Evolutionary conservation across 64 coral and sea anemone species (phyloP).

Genomic region (Hydrozoanthus tunicans): DNA sequence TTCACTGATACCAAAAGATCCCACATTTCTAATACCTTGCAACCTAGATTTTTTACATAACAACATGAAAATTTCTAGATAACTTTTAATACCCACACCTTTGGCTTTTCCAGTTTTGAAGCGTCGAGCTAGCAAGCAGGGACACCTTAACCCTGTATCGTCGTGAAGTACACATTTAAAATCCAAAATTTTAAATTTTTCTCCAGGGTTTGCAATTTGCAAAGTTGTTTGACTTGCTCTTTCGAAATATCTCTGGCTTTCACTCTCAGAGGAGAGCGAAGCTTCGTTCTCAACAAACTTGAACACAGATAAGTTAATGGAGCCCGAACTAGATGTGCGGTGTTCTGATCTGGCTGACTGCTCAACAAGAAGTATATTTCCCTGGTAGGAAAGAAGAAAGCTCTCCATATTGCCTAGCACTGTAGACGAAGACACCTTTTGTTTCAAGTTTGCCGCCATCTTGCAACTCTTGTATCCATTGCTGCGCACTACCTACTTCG

Average conservation of each 20-base stretch:
- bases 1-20: slow-evolving; percentile 2
- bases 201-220: not conserved
- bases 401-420: slow-evolving; percentile 8
- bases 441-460: not conserved
- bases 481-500: not conserved
- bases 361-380: slow-evolving; percentile 3
- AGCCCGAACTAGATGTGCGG: not conserved
- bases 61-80: slow-evolving; percentile 21
- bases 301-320: slow-evolving; percentile 10
- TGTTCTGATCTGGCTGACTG: not conserved
- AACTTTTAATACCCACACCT: not conserved
- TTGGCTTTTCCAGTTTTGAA: not conserved
- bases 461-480: not conserved
- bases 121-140: slow-evolving; percentile 33
- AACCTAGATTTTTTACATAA: not conserved
- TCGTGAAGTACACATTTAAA: slow-evolving; percentile 34
- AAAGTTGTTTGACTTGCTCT: not conserved
- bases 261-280: not conserved
- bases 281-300: not conserved
- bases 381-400: slow-evolving; percentile 36
- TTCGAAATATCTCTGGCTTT: not conserved
- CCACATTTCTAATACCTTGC: not conserved
- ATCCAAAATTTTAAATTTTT: not conserved
- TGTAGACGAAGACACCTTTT: not conserved
- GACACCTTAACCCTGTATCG: slow-evolving; percentile 30